Base-by-base conservation (phyloP, 2,888 invertebrate genomes). In the Agonum fuliginosum region DNA sequence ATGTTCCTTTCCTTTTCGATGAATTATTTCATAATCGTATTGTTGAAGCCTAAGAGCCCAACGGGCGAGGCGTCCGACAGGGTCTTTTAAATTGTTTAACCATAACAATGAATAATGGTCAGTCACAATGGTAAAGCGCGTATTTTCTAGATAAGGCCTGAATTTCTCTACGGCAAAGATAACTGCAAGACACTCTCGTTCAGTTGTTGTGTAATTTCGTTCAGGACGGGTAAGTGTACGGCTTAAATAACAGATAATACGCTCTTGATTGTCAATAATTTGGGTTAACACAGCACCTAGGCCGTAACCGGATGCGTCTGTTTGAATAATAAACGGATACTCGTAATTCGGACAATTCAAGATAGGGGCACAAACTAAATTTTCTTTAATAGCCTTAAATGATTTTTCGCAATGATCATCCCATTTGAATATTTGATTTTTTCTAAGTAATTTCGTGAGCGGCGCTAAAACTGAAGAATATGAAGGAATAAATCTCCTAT, bases 311-410 rank as follows among this genome's bases (percentile, higher is more conserved):
- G n/a, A n/a, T n/a, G n/a, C n/a, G n/a, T n/a, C n/a, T n/a, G n/a
- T n/a, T n/a, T n/a, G n/a, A n/a, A 46, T 4, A 46, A 46, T 46
- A 43, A 81, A 81, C 10, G 46, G 46, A 14, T 12, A n/a, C 3
- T 46, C n/a, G 46, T 6, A 46, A 46, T 46, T n/a, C 3, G 46
- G 46, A 14, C 46, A 46, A 14, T 46, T 46, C 46, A 46, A n/a
- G 3, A 46, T 46, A 4, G 46, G 46, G n/a, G 17, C 46, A 14
- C 46, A 12, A 10, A 65, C 34, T 17, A 65, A 17, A 10, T 48
- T 12, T 19, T 17, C 10, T 10, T 48, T 19, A 17, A 48, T 48
- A 14, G 17, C 10, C 4, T 19, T 19, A 3, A 30, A 54, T 12
- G 48, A 71, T 2, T 58, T 43, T 3, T 48, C 19, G 10, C 14